Conservation (phyloP, 2,113 vertebrate genomes). For the Rhabdomys dilectus region DNA sequence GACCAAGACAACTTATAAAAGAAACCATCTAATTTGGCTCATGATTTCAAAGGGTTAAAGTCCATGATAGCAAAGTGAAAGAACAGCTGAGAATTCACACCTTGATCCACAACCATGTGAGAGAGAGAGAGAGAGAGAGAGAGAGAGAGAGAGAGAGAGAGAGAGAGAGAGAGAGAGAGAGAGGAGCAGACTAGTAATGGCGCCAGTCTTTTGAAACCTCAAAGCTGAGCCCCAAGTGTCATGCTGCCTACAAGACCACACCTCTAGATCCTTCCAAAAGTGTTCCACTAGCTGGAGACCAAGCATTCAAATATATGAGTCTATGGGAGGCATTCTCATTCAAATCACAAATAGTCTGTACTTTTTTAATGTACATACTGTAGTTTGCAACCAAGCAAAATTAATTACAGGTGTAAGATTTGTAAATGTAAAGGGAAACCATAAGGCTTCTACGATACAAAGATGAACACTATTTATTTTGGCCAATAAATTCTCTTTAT, state of each 20-base stretch:
- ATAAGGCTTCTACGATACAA: not conserved
- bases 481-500: not conserved
- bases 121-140: too few species aligned
- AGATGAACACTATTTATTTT: not conserved
- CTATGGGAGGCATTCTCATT: not conserved
- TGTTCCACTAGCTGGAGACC: not conserved
- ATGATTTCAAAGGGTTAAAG: not conserved
- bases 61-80: not conserved
- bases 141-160: too few species aligned
- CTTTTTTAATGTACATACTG: not conserved
- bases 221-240: not conserved
- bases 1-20: not conserved
- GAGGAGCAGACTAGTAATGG: too few species aligned
- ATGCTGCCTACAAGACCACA: not conserved
- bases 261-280: not conserved
- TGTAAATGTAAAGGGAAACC: slow-evolving; percentile 46
- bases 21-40: not conserved
- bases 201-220: not conserved
- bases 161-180: too few species aligned
- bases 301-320: not conserved
- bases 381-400: slow-evolving; percentile 21
- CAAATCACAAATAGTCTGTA: not conserved
- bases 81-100: too few species aligned
- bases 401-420: slow-evolving; percentile 2
- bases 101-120: too few species aligned